Percentiles rank a stretch among this genome's conserved stretches.
Evolutionary conservation across 2,888 invertebrate species (phyloP).

Genomic region (Polydrusus tereticollis): DNA sequence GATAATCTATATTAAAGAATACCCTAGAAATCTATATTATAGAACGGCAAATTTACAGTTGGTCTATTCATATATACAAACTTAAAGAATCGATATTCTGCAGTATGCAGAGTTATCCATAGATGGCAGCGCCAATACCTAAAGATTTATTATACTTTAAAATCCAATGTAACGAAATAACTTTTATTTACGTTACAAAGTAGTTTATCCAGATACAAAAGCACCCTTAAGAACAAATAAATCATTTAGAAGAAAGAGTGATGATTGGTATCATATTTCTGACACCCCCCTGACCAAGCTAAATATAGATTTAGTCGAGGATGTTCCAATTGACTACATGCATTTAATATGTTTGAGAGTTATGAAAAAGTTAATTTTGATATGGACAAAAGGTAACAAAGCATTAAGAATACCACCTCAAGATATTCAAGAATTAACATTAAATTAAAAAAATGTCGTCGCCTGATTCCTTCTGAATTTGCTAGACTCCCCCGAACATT

Average conservation of each 20-base stretch:
- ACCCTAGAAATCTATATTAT: too few relatives aligned
- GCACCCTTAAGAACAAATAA: conserved; percentile 34
- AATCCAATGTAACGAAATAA: too few relatives aligned
- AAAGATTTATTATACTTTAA: too few relatives aligned
- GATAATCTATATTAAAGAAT: too few relatives aligned
- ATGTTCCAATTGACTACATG: conserved; percentile 51
- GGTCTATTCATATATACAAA: too few relatives aligned
- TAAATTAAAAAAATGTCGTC: conserved; percentile 31
- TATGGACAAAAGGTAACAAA: conserved; percentile 4
- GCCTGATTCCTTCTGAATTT: not conserved
- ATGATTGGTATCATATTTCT: conserved; percentile 48
- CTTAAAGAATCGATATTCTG: too few relatives aligned
- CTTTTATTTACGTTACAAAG: too few relatives aligned
- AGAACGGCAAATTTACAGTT: too few relatives aligned
- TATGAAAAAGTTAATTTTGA: conserved; percentile 34
- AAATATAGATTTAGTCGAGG: conserved; percentile 52
- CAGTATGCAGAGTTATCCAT: too few relatives aligned
- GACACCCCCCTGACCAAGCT: conserved; percentile 37
- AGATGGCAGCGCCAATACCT: too few relatives aligned
- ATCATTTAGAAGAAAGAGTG: conserved; percentile 31
- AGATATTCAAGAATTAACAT: conserved; percentile 1
- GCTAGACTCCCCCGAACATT: conserved; percentile 33
- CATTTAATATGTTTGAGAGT: conserved; percentile 46
- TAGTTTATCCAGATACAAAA: conserved; percentile 42
- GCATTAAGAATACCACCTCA: conserved; percentile 8